These are phyloP conservation scores for Chrysaora quinquecirrha DNA, from an alignment of 30 jellyfish, hydroid and myxozoan species.

Conservation along the genomic window DNA sequence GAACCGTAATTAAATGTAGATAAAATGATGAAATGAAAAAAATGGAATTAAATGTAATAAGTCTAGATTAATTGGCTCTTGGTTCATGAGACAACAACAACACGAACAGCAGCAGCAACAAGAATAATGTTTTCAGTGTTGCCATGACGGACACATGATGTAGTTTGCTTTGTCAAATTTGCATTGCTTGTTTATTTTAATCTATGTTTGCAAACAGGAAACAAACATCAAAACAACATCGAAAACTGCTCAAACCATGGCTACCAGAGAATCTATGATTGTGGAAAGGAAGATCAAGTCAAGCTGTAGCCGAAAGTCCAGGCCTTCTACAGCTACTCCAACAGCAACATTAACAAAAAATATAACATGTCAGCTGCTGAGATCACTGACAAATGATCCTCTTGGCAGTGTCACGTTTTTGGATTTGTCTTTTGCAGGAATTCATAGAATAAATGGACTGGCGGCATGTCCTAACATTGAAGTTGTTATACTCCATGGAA, in stretches of 20 bases:
- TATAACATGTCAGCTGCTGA: conserved; percentile 22
- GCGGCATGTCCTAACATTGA: conserved; percentile 52
- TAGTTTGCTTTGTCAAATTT: too few species aligned
- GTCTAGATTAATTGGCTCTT: too few species aligned
- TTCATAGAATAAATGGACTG: conserved; percentile 55
- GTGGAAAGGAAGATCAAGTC: too few species aligned
- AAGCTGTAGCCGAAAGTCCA: too few species aligned
- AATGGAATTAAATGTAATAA: too few species aligned
- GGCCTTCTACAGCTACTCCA: not conserved
- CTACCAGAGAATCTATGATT: not conserved
- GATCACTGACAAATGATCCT: conserved; percentile 49
- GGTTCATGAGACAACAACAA: too few species aligned
- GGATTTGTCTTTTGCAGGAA: conserved; percentile 49
- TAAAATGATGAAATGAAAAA: too few species aligned
- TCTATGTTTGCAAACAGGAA: not conserved
- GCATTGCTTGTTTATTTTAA: not conserved
- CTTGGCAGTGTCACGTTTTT: conserved; percentile 46
- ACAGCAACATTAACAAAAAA: not conserved
- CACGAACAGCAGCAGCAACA: too few species aligned
- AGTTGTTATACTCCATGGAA: conserved; percentile 34
- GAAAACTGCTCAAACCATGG: not conserved
- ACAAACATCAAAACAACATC: not conserved
- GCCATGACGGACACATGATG: too few species aligned
- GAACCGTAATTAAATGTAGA: too few species aligned
- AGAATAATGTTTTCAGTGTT: too few species aligned